Conservation (phyloP, 2,888 invertebrate species). For the Tanytarsus gracilentus region DNA sequence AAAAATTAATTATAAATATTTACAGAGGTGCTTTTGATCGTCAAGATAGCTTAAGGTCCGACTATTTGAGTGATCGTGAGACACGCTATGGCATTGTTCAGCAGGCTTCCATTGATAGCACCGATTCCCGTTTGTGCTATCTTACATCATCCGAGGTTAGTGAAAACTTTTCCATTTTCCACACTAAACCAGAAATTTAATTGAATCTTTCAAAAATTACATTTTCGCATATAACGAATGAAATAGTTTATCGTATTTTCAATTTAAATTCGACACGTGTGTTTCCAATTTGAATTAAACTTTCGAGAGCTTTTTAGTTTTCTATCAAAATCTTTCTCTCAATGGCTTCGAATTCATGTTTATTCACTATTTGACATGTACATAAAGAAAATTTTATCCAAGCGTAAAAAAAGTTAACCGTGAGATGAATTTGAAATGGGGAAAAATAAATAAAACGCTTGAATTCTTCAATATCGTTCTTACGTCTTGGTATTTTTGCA, state of each 20-base stretch:
- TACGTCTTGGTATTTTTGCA: too few species aligned
- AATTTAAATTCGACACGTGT: too few species aligned
- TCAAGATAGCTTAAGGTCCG: slow-evolving; percentile 80
- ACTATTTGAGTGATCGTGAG: slow-evolving; percentile 84
- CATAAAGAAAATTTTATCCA: background rate
- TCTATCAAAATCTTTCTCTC: too few species aligned
- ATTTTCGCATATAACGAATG: slow-evolving; percentile 11
- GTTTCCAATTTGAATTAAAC: too few species aligned
- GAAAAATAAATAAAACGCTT: too few species aligned
- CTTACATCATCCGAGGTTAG: slow-evolving; percentile 93
- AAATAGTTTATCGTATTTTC: too few species aligned
- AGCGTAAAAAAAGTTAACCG: background rate
- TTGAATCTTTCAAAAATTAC: background rate
- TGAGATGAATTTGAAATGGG: background rate
- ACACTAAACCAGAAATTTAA: background rate
- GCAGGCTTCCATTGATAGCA: slow-evolving; percentile 89
- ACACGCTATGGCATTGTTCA: slow-evolving; percentile 82
- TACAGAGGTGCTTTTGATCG: slow-evolving; percentile 75
- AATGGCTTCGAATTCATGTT: background rate
- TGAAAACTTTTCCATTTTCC: slow-evolving; percentile 33
- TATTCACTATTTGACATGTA: background rate
- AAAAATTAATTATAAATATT: background rate
- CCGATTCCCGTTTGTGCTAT: slow-evolving; percentile 87
- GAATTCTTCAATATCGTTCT: too few species aligned
- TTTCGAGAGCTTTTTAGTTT: too few species aligned